Base-by-base conservation (phyloP, 2,113 vertebrate genomes). In the Tachysurus vachellii region DNA sequence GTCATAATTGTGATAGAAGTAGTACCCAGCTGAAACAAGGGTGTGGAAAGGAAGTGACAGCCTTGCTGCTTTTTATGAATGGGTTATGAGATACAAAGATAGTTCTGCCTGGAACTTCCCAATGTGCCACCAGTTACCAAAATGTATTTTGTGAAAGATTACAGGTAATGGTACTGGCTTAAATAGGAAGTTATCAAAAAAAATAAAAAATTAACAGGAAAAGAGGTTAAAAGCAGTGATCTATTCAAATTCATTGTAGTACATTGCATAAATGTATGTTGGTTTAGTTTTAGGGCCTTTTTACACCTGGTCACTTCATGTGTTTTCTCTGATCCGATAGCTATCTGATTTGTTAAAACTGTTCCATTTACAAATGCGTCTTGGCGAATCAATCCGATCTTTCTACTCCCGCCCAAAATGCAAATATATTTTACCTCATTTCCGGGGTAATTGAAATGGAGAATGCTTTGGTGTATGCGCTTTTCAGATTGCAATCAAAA, bases 31-130 rank as follows among this genome's bases (percentile, higher is more conserved):
- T 1, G 17, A 57, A 36, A 73, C 42, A 31, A 26, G 31, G 83
- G 66, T 16, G 83, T 84, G 28, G 50, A 73, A 57, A 54, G 66
- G 83, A 57, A 84, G 83, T 26, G 28, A 68, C 79, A 13, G 17
- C 31, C 31, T 81, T 81, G 28, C 47, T 64, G 5, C 28, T 81
- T 53, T 68, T 36, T n/a, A 53, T 64, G 62, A 68, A 68, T 50
- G 42, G 1, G 14, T 53, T 28, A 28, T 3, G 21, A 83, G n/a
- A 68, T 53, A 53, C 47, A 26, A 68, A 14, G 19, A 26, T 8
- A 50, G 6, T 53, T 84, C 50, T 57, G 12, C 5, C 9, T 57
- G 66, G 83, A 84, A 84, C 16, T 84, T 84, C 68, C 83, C 83
- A 57, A 31, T 73, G 28, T 6, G 13, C 12, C 12, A 5, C 44